These are phyloP conservation scores for Mythimna vitellina DNA, from an alignment of 2,888 invertebrate species.

Conservation along the genomic window DNA sequence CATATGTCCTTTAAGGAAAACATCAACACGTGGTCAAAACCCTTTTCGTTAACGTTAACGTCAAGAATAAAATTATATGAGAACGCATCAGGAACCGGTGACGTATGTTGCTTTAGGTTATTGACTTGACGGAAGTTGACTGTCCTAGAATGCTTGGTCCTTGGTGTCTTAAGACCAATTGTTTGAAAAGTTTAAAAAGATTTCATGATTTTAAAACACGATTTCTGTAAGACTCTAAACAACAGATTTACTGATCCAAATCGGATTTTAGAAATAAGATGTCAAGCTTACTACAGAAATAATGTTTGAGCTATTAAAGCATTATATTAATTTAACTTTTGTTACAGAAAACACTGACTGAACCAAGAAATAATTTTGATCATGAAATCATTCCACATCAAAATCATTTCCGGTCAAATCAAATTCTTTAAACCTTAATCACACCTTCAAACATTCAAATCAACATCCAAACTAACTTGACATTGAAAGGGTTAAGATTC, in stretches of 20 bases:
- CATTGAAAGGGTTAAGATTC: slow-evolving; percentile 75
- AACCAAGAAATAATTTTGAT: background rate
- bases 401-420: slow-evolving; percentile 44
- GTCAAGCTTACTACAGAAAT: background rate
- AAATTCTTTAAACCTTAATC: slow-evolving; percentile 45
- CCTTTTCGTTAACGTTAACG: slow-evolving; percentile 41
- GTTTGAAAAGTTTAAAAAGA: background rate
- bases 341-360: background rate
- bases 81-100: slow-evolving; percentile 33
- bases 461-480: slow-evolving; percentile 34
- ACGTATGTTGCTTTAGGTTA: slow-evolving; percentile 33
- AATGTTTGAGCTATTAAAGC: background rate
- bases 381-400: slow-evolving; percentile 2
- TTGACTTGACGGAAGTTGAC: slow-evolving; percentile 32
- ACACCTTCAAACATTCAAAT: slow-evolving; percentile 40
- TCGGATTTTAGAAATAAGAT: background rate
- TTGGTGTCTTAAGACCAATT: background rate
- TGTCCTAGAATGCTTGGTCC: background rate
- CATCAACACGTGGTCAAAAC: slow-evolving; percentile 61
- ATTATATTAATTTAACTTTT: background rate
- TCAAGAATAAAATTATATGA: slow-evolving; percentile 51
- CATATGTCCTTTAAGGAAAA: slow-evolving; percentile 57
- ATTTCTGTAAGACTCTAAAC: background rate
- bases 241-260: background rate
- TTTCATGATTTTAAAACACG: background rate